Evolutionary conservation across 1,140 invertebrate genomes (phyloP).

Genomic region (Zaprionus taronus): DNA sequence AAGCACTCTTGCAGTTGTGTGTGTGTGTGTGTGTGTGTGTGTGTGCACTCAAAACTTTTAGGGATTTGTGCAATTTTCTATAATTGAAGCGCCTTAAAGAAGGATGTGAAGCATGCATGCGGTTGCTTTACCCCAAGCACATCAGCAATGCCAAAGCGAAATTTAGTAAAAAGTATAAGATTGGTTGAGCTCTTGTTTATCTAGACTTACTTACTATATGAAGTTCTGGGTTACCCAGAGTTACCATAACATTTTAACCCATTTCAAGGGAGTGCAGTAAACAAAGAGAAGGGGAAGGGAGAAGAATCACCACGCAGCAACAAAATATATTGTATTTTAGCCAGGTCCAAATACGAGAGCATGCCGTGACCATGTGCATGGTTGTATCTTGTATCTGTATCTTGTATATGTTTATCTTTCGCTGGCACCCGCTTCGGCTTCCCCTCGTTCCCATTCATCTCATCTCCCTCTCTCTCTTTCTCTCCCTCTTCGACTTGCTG

Average conservation of each 20-base stretch:
- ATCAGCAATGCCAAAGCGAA: background rate
- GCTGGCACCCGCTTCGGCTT: conserved; percentile 1
- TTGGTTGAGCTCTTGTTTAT: background rate
- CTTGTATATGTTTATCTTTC: conserved; percentile 43
- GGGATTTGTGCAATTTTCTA: conserved; percentile 75
- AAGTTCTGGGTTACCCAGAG: background rate
- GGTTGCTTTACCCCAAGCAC: background rate
- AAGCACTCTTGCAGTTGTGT: conserved; percentile 4
- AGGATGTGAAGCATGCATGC: conserved; percentile 13
- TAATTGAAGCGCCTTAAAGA: conserved; percentile 57
- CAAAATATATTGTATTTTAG: background rate
- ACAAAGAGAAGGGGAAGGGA: background rate
- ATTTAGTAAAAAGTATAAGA: background rate
- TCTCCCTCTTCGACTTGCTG: conserved; percentile 1
- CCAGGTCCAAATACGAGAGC: conserved; percentile 42
- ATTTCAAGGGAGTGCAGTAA: background rate
- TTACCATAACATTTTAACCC: background rate
- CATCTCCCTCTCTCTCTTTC: background rate
- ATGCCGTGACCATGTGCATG: conserved; percentile 74
- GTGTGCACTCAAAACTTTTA: conserved; percentile 57
- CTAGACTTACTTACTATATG: background rate
- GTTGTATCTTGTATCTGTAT: conserved; percentile 69
- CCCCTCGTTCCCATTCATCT: no score
- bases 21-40: conserved; percentile 27
- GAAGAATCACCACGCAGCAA: background rate